phyloP scores from a whole-genome alignment of 2,888 invertebrate species.

The Capitulum mitella region DNA sequence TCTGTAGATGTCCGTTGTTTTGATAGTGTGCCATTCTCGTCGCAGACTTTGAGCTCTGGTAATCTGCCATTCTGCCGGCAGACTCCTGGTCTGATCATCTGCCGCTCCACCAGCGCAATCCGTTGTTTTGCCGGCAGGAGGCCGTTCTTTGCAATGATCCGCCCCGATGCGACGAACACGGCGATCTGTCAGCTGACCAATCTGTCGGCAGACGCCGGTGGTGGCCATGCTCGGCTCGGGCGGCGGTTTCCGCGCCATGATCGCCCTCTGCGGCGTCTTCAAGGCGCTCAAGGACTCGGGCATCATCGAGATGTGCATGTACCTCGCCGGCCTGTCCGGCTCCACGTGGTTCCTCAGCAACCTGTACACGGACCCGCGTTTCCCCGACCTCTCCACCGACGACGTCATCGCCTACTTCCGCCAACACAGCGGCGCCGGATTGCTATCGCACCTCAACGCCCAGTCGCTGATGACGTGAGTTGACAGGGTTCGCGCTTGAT shows the following conservation, averaged over 20 bases:
- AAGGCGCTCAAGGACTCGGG: constrained; percentile 44
- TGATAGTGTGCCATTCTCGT: too few species aligned
- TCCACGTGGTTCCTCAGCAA: constrained; percentile 45
- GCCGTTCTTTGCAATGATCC: too few species aligned
- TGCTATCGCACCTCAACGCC: constrained; percentile 39
- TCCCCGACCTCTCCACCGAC: constrained; percentile 42
- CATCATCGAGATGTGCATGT: constrained; percentile 44
- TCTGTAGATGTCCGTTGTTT: too few species aligned
- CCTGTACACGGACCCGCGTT: constrained; percentile 45
- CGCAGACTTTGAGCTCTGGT: too few species aligned
- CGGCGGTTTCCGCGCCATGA: constrained; percentile 48
- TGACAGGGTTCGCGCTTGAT: too few species aligned
- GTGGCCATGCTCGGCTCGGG: constrained; percentile 47
- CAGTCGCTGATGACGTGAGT: constrained; percentile 42
- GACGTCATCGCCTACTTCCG: constrained; percentile 43
- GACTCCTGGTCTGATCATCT: background rate
- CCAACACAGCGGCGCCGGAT: constrained; percentile 29
- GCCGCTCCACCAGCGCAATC: background rate
- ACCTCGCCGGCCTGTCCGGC: constrained; percentile 45
- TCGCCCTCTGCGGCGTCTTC: constrained; percentile 44
- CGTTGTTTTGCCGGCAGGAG: too few species aligned
- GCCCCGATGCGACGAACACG: too few species aligned
- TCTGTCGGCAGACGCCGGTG: constrained; percentile 43
- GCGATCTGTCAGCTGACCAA: too few species aligned
- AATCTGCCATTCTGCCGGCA: too few species aligned